A percentile compares a stretch with the other conserved stretches of the same genome.
These are phyloP conservation scores for Mesopsocus fuscifrons DNA, from an alignment of 2,888 invertebrate genomes.

Conservation along the genomic window DNA sequence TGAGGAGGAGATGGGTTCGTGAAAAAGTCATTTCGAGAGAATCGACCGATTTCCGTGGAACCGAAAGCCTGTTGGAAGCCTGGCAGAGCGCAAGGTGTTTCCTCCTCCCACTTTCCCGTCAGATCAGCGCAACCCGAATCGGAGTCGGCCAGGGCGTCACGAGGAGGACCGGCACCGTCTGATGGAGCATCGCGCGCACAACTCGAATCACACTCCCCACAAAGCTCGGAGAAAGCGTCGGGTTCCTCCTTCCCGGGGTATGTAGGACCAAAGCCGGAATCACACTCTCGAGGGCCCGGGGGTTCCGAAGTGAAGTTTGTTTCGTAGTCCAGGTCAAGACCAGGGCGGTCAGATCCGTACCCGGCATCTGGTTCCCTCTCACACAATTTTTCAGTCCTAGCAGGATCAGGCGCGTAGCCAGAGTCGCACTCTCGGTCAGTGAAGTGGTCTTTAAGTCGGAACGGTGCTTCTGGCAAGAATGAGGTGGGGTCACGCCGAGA, in stretches of 20 bases:
- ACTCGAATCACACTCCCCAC: background rate
- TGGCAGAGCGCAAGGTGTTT: background rate
- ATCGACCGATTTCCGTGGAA: conserved; percentile 70
- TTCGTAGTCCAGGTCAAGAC: no score
- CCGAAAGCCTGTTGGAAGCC: conserved; percentile 47
- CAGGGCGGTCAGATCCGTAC: no score
- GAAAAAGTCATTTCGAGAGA: conserved; percentile 45
- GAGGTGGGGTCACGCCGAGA: no score
- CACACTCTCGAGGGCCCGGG: background rate
- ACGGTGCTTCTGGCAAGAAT: no score
- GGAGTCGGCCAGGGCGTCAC: background rate
- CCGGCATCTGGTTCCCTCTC: no score
- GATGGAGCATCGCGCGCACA: background rate
- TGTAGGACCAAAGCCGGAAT: background rate
- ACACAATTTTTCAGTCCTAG: no score
- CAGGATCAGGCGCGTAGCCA: no score
- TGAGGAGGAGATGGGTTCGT: conserved; percentile 21
- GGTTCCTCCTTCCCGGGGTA: background rate
- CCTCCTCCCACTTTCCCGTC: background rate
- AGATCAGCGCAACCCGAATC: background rate
- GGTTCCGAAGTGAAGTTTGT: no score
- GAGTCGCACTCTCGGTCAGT: no score
- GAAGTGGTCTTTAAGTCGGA: no score
- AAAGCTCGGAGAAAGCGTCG: background rate
- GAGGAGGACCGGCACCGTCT: no score